Base-by-base conservation (phyloP, 2,888 invertebrate genomes). In the Eupithecia pulchellata region DNA sequence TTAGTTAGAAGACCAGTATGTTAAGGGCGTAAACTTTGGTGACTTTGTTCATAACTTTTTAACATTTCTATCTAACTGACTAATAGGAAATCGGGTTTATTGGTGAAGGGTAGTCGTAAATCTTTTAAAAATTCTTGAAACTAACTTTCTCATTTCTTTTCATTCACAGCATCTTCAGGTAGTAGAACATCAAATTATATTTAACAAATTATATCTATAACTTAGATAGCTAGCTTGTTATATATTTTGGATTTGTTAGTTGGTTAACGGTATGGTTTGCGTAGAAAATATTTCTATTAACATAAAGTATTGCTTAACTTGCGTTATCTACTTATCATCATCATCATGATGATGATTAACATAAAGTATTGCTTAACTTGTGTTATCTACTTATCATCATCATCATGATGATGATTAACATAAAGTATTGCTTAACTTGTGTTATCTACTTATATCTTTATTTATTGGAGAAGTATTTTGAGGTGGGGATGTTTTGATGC, bases 111-210 rank as follows among this genome's bases (percentile, higher is more conserved):
- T 42, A n/a, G 27, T 34, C 11, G 29, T 27, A 47, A 25, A 47
- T 65, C 42, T 34, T 34, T 57, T 63, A 66, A 29, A 62, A 9
- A 62, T 62, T 65, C 66, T 68, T 66, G 47, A 60, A 62, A 68
- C 72, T 76, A 75, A 75, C 76, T 69, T 76, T 74, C 39, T 64
- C 77, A 79, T 81, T 80, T 61, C 77, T 81, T 82, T 81, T 75
- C 78, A 80, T 84, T 74, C 77, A 66, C 86, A 87, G 86, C 85
- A 64, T 0, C 68, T 83, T 5, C 81, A 86, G 86, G 86, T 86
- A 86, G 82, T 83, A 42, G n/a, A n/a, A 42, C 17, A 8, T n/a
- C 8, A 8, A 8, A 42, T 42, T 42, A 42, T 42, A 42, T n/a
- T 2, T 8, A n/a, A n/a, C n/a, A n/a, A n/a, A n/a, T n/a, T 42